phyloP scores from a whole-genome alignment of 2,113 vertebrate species.

The Corydoras maculifer region DNA sequence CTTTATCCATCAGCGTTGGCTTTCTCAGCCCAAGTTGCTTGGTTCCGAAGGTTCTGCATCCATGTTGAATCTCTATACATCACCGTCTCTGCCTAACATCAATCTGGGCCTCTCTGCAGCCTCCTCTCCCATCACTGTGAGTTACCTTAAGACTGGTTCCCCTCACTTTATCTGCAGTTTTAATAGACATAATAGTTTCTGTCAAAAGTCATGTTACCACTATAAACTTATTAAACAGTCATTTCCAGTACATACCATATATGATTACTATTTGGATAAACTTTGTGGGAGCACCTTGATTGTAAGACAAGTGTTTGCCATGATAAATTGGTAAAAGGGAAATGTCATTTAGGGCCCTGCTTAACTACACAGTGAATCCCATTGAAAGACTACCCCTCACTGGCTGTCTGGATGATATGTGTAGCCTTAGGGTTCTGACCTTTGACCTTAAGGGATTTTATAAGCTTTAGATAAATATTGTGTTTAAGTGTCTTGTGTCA shows the following conservation, averaged over 20 bases:
- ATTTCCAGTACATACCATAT: not conserved
- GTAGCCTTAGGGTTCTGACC: conserved; percentile 51
- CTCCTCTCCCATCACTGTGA: conserved; percentile 81
- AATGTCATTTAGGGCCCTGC: conserved; percentile 23
- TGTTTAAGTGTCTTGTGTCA: conserved; percentile 61
- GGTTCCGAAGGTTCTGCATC: conserved; percentile 86
- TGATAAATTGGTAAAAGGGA: conserved; percentile 35
- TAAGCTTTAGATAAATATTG: conserved; percentile 66
- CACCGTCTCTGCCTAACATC: conserved; percentile 95
- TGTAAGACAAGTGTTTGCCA: conserved; percentile 24
- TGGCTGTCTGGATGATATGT: conserved; percentile 48
- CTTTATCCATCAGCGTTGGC: conserved; percentile 74
- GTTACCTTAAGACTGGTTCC: conserved; percentile 51
- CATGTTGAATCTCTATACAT: conserved; percentile 89
- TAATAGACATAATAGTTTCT: no score
- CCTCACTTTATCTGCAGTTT: not conserved
- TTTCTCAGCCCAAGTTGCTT: conserved; percentile 83
- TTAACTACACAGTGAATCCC: conserved; percentile 26
- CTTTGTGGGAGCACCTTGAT: not conserved
- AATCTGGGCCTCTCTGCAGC: conserved; percentile 84
- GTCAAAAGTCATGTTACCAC: no score
- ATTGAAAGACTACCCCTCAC: conserved; percentile 46
- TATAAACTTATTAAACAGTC: not conserved
- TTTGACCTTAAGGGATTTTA: conserved; percentile 61
- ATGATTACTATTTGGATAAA: not conserved